Evolutionary conservation across 1,140 invertebrate species (phyloP).

Genomic region (Trachymyrmex cornetzi): DNA sequence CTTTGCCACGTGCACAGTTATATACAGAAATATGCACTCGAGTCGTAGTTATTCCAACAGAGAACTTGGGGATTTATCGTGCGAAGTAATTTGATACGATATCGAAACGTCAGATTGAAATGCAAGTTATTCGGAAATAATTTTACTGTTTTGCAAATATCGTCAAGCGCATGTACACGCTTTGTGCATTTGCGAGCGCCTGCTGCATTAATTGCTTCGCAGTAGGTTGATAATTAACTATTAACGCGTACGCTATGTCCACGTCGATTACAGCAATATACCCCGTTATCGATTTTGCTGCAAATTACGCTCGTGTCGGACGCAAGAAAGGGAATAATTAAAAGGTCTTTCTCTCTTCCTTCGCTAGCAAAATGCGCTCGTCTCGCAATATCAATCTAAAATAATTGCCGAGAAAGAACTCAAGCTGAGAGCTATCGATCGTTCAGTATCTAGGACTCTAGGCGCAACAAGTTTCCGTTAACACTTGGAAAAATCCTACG

Average conservation of each 20-base stretch:
- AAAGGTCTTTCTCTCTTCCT: neutral
- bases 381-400: conserved; percentile 38
- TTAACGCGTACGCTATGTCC: conserved; percentile 21
- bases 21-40: neutral
- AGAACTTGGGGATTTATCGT: conserved; percentile 6
- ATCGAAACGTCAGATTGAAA: conserved; percentile 17
- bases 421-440: conserved; percentile 38
- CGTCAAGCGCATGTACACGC: neutral
- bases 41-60: neutral
- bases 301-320: neutral
- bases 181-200: conserved; percentile 30
- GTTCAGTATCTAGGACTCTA: conserved; percentile 39
- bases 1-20: neutral
- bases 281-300: conserved; percentile 9
- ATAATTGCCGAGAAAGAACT: conserved; percentile 43
- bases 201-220: conserved; percentile 43
- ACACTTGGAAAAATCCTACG: conserved; percentile 48
- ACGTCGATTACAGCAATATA: conserved; percentile 1
- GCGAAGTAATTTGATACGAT: neutral
- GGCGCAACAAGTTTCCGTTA: conserved; percentile 61
- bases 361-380: neutral
- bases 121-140: conserved; percentile 20
- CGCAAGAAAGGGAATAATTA: conserved; percentile 25
- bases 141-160: conserved; percentile 39
- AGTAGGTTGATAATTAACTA: conserved; percentile 51